Percentiles rank a stretch among this genome's conserved stretches.
Conservation (phyloP, 2,888 invertebrate species). For the Frankliniella fusca region DNA sequence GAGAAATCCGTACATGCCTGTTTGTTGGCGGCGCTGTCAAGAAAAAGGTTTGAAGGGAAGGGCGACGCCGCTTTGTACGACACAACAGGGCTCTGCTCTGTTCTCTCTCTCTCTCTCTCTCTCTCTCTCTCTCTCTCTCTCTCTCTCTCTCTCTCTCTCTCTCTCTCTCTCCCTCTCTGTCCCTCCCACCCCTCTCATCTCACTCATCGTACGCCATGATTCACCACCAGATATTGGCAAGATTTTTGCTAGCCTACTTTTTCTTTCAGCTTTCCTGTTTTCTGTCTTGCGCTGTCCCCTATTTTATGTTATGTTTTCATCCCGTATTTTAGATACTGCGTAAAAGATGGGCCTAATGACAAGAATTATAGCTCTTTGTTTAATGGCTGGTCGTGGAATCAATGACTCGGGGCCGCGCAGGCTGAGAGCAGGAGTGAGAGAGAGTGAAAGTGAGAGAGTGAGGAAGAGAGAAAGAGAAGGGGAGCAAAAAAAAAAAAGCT, state of each 20-base stretch:
- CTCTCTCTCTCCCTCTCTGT: not conserved
- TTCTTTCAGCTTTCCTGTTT: not conserved
- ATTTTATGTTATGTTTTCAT: not conserved
- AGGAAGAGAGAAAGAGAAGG: too few relatives aligned
- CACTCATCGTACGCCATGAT: not conserved
- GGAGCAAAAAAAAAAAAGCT: too few relatives aligned
- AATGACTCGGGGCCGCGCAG: not conserved
- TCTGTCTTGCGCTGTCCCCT: not conserved
- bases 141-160: not conserved
- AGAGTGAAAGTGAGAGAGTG: too few relatives aligned
- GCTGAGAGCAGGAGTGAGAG: too few relatives aligned
- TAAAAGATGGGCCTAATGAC: not conserved
- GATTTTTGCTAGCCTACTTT: not conserved
- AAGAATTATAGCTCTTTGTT: not conserved
- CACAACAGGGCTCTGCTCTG: not conserved
- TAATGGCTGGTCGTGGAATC: slow-evolving; percentile 1
- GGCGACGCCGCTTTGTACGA: not conserved
- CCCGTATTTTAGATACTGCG: not conserved
- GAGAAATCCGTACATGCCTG: not conserved
- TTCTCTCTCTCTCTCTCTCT: not conserved
- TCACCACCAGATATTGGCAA: too few relatives aligned
- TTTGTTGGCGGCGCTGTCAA: not conserved
- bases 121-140: not conserved
- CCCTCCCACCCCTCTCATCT: not conserved
- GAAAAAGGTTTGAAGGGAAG: not conserved